Evolutionary conservation across 1,140 invertebrate genomes (phyloP).

Genomic region (Bombus sibiricus): DNA sequence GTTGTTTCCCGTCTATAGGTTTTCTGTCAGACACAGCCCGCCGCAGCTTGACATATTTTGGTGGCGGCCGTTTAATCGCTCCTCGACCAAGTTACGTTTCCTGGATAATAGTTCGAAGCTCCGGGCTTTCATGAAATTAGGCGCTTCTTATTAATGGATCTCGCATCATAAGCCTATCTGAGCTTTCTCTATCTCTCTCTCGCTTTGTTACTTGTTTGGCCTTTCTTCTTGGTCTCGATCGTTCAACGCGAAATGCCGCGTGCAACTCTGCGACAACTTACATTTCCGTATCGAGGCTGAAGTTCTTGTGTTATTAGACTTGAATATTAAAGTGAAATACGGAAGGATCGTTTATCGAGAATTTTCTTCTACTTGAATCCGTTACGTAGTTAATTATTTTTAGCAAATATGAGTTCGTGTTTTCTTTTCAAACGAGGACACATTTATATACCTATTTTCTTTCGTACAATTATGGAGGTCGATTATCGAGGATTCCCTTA

Average conservation of each 20-base stretch:
- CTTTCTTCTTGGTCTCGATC: not conserved
- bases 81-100: conserved; percentile 66
- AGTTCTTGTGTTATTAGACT: not conserved
- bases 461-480: no score
- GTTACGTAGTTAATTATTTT: no score
- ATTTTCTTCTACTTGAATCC: no score
- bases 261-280: not conserved
- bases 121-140: conserved; percentile 64
- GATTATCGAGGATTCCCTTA: no score
- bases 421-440: no score
- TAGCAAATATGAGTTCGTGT: no score
- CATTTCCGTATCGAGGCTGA: not conserved
- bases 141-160: conserved; percentile 62
- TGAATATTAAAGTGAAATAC: no score
- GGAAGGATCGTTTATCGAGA: no score
- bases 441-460: no score
- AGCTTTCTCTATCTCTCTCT: not conserved
- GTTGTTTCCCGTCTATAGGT: conserved; percentile 69
- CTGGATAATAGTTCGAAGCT: conserved; percentile 59
- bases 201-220: no score
- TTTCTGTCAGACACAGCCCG: conserved; percentile 65
- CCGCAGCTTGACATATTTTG: conserved; percentile 67
- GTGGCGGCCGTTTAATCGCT: conserved; percentile 64
- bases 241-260: not conserved
- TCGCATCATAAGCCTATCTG: not conserved